Conservation (phyloP, 2,888 invertebrate species). For the Microctonus aethiopoides region DNA sequence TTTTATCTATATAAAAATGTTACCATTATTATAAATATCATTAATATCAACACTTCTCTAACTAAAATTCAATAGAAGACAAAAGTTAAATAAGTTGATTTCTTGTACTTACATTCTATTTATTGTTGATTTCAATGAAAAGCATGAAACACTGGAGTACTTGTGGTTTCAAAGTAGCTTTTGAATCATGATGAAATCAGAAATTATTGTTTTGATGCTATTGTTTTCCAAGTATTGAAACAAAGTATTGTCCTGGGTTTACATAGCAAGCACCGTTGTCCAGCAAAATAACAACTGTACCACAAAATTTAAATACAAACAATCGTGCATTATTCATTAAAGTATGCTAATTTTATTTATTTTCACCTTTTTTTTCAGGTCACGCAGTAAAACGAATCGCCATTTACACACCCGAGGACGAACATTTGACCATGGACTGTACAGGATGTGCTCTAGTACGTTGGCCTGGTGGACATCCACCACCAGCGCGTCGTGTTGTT, state of each 20-base stretch:
- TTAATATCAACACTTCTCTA: background rate
- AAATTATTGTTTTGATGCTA: background rate
- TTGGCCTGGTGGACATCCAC: conserved; percentile 86
- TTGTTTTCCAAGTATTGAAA: background rate
- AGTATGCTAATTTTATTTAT: background rate
- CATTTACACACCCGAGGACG: conserved; percentile 72
- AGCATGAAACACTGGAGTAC: background rate
- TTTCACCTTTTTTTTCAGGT: conserved; percentile 67
- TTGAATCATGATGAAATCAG: background rate
- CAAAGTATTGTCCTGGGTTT: background rate
- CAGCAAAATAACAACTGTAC: background rate
- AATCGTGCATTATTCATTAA: background rate
- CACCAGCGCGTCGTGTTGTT: conserved; percentile 82
- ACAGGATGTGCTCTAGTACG: conserved; percentile 74
- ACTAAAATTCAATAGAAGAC: background rate
- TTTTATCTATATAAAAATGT: background rate
- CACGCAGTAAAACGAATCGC: conserved; percentile 80
- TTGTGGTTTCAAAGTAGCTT: background rate
- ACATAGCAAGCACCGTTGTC: background rate
- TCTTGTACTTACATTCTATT: background rate
- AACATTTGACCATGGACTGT: conserved; percentile 77
- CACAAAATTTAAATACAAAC: background rate
- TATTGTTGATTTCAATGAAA: background rate
- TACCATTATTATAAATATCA: background rate
- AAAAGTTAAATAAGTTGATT: background rate